Evolutionary conservation across 2,113 vertebrate genomes (phyloP).

Genomic region (Eulemur rufifrons): DNA sequence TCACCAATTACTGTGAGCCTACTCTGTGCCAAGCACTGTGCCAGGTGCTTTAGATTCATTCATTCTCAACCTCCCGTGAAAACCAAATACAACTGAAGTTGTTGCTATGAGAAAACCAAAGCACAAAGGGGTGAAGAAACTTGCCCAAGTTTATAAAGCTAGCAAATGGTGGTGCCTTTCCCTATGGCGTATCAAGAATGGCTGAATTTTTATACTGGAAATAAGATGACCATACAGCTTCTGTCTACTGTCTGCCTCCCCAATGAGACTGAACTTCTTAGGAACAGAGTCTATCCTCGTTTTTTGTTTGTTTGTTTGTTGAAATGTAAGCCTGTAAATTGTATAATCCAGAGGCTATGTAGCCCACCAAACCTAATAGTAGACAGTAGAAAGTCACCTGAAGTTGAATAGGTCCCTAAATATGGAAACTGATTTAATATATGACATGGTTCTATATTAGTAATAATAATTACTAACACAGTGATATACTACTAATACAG

Average conservation of each 20-base stretch:
- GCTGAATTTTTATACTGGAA: not conserved
- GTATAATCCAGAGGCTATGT: not conserved
- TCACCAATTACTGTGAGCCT: too few species aligned
- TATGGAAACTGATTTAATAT: not conserved
- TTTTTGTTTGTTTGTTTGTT: not conserved
- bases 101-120: not conserved
- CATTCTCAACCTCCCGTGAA: not conserved
- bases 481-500: too few species aligned
- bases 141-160: not conserved
- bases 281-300: not conserved
- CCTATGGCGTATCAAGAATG: fast-evolving
- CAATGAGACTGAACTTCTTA: not conserved
- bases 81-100: not conserved
- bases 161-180: not conserved
- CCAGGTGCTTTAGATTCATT: not conserved
- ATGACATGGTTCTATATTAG: fast-evolving
- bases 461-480: too few species aligned
- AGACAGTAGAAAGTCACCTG: not conserved
- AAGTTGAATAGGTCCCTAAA: not conserved
- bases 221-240: not conserved
- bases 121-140: not conserved
- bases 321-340: not conserved
- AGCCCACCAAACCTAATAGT: not conserved
- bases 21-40: too few species aligned
- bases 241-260: not conserved